These are phyloP conservation scores for Plebejus anna DNA, from an alignment of 2,888 invertebrate genomes.

Conservation along the genomic window DNA sequence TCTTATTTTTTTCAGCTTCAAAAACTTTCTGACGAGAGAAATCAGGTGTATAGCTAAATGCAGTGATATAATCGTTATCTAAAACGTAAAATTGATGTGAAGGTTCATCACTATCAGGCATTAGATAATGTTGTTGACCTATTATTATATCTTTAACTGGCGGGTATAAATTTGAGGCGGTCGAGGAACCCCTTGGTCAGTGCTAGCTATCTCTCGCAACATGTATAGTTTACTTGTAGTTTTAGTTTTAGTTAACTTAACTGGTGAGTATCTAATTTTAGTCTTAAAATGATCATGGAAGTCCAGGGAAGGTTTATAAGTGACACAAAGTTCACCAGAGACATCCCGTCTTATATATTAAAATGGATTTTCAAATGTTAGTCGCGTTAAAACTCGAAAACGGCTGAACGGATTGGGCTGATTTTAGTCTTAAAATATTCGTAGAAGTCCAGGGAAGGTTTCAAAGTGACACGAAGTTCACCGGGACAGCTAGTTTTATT, in stretches of 20 bases:
- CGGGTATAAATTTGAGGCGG: conserved; percentile 55
- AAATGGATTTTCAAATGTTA: too few relatives aligned
- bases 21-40: not conserved
- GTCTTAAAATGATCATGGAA: too few relatives aligned
- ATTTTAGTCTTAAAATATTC: too few relatives aligned
- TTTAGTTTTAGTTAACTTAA: conserved; percentile 44
- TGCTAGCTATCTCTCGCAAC: conserved; percentile 40
- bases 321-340: too few relatives aligned
- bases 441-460: too few relatives aligned
- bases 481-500: too few relatives aligned
- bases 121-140: conserved; percentile 58
- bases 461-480: too few relatives aligned
- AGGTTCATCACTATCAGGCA: conserved; percentile 62
- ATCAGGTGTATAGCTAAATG: not conserved
- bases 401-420: too few relatives aligned
- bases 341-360: too few relatives aligned
- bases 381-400: too few relatives aligned
- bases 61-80: conserved; percentile 36
- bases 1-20: too few relatives aligned
- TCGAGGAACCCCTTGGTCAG: conserved; percentile 37
- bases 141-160: conserved; percentile 58
- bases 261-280: conserved; percentile 41
- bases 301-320: too few relatives aligned
- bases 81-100: conserved; percentile 55
- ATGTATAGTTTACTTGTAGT: conserved; percentile 48